Base-by-base conservation (phyloP, 1,140 invertebrate species). In the Asbolus verrucosus region DNA sequence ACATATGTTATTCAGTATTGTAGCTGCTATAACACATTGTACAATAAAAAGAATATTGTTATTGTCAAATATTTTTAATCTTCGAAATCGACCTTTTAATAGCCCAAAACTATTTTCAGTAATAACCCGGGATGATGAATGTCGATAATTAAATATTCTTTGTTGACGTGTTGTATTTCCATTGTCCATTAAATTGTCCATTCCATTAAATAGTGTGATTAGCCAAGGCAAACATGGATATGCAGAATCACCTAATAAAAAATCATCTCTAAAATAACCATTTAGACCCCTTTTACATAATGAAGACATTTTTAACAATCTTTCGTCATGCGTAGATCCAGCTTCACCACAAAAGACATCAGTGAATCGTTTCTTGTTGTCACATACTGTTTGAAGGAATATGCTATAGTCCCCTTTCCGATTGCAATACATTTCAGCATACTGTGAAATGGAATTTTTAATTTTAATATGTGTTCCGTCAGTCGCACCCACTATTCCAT, bases 401-500 rank as follows among this genome's bases (percentile, higher is more conserved):
- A 76, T 65, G 3, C 73, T 70, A 61, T 71, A 65, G 60, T 71
- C 72, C 18, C 73, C 70, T 50, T 77, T 77, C 36, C 73, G 46
- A 62, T 77, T 77, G 14, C 67, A 65, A 72, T 75, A 75, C 31
- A 69, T 67, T 31, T 19, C 6, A 6, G 8, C 6, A 13, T 63
- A 41, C 54, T 66, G 18, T 8, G 31, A 18, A 19, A 21, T 18
- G 39, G 76, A 68, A 63, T 65, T 72, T 68, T 59, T 50, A 18
- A 77, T 75, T 36, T 65, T 16, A 24, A 75, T 73, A 62, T 77
- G 69, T 8, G 19, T 70, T 15, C 73, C 63, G 69, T 76, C 76
- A 9, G 74, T 76, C n/a, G 69, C 70, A 6, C 68, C 74, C 14
- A 77, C 39, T 13, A 73, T 27, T 2, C 43, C 30, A 60, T 6